phyloP scores from a whole-genome alignment of 2,888 invertebrate genomes.

The Terebella lapidaria region DNA sequence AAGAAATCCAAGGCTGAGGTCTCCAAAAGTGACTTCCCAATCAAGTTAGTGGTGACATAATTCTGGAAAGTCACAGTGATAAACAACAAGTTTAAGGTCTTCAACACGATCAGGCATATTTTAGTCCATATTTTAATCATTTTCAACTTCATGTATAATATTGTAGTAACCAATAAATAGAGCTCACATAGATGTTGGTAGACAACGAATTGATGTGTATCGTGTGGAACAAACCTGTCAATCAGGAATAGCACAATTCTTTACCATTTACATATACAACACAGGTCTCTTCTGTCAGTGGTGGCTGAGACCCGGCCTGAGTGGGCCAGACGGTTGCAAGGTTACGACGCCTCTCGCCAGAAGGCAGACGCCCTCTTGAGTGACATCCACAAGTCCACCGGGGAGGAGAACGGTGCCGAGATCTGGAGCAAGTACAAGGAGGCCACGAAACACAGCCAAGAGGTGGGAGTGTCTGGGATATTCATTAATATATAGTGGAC shows the following conservation, averaged over 20 bases:
- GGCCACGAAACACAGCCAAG: background rate
- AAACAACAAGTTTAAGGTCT: too few relatives aligned
- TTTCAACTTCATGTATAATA: too few relatives aligned
- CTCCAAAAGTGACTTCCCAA: slow-evolving; percentile 3
- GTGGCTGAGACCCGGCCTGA: slow-evolving; percentile 9
- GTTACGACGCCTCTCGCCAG: background rate
- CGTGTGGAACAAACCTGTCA: too few relatives aligned
- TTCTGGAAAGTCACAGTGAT: background rate
- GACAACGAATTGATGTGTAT: too few relatives aligned
- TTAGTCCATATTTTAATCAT: too few relatives aligned
- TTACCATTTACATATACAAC: too few relatives aligned
- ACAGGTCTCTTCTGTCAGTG: slow-evolving; percentile 8
- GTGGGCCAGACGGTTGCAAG: slow-evolving; percentile 2
- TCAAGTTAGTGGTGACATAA: slow-evolving; percentile 7
- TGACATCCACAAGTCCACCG: slow-evolving; percentile 6
- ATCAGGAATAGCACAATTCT: too few relatives aligned
- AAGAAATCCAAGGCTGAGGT: background rate
- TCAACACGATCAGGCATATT: too few relatives aligned
- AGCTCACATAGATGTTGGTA: too few relatives aligned
- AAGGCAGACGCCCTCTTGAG: slow-evolving; percentile 2
- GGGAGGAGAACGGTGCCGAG: background rate
- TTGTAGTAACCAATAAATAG: too few relatives aligned
- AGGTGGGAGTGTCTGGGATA: background rate
- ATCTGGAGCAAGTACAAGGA: background rate
- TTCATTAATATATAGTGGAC: background rate